A percentile compares a stretch with the other conserved stretches of the same genome.
Conservation (phyloP, 2,113 vertebrate species). For the Notarius lentiginosus region DNA sequence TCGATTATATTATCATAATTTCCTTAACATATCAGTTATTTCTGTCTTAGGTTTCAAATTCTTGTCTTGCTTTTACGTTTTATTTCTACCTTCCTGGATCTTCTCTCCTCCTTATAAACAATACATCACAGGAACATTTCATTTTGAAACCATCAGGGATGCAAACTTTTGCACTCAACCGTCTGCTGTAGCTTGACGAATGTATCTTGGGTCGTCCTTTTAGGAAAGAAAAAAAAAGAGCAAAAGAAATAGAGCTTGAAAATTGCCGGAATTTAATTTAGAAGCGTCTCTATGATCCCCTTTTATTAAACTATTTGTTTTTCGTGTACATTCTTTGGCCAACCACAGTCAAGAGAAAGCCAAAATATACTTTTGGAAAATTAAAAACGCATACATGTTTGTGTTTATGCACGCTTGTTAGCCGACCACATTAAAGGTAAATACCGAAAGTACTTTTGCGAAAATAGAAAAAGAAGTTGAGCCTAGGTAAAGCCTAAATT, state of each 20-base stretch:
- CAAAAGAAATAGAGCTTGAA: not conserved
- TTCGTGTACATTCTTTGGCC: not conserved
- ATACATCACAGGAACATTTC: not conserved
- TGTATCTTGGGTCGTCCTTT: not conserved
- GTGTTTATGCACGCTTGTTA: not conserved
- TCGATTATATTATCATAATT: not conserved
- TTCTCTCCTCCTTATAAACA: not conserved
- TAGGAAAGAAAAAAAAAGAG: too few relatives aligned
- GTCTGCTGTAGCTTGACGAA: not conserved
- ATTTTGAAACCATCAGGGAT: not conserved
- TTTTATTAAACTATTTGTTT: not conserved
- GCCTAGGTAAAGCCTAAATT: constrained; percentile 11
- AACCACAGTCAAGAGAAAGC: not conserved
- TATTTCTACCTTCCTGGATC: not conserved
- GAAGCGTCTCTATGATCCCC: too few relatives aligned
- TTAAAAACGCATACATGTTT: not conserved
- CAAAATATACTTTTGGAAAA: constrained; percentile 16
- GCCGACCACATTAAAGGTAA: not conserved
- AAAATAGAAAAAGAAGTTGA: not conserved
- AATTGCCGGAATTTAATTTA: not conserved
- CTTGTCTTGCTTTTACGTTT: not conserved
- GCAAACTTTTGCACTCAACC: not conserved
- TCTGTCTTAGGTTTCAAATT: not conserved
- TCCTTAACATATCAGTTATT: too few relatives aligned
- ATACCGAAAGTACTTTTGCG: constrained; percentile 7